Base-by-base conservation (phyloP, 1,140 invertebrate species). In the Penaeus vannamei region DNA sequence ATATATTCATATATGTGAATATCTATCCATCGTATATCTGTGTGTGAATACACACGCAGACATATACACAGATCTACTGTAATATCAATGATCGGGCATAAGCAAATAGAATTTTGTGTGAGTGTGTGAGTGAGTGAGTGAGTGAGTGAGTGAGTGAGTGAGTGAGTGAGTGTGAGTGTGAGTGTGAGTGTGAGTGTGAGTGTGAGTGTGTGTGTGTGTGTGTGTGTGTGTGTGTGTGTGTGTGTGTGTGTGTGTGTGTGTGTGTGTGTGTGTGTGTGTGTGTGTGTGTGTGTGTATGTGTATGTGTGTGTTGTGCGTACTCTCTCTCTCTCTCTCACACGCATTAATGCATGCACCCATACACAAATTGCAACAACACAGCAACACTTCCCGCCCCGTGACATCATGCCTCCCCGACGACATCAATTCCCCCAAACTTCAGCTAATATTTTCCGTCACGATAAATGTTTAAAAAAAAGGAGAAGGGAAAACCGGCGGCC, bases 81-180 rank as follows among this genome's bases (percentile, higher is more conserved):
- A 69, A 10, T 69, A 10, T 10, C 66, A 23, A 69, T 0, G 66
- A 10, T 10, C 66, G 80, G 53, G 80, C 19, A 36, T 20, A 42
- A 82, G 80, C 36, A 32, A 26, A 32, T 77, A 42, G 7, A n/a
- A 12, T 7, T 77, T 7, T 77, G 76, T 77, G 76, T 77, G 76
- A 12, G 76, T 77, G 76, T 77, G 76, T 77, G 76, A 12, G 76
- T 77, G 76, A 12, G 76, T 77, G 76, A 12, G 76, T 77, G 76
- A 12, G 76, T 77, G 76, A 12, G 76, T 77, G 76, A 12, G 76
- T 77, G 76, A 12, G 76, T 77, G 76, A 12, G 76, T 77, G 76
- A 12, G 76, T 77, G 76, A 12, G 76, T 77, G 76, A 12, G 26
- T 77, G 76, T 77, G 76, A 12, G 76, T 77, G 76, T 77, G 76